Evolutionary conservation across 2,797 vertebrate species (phyloP).

Genomic region (Rhinatrema bivittatum): DNA sequence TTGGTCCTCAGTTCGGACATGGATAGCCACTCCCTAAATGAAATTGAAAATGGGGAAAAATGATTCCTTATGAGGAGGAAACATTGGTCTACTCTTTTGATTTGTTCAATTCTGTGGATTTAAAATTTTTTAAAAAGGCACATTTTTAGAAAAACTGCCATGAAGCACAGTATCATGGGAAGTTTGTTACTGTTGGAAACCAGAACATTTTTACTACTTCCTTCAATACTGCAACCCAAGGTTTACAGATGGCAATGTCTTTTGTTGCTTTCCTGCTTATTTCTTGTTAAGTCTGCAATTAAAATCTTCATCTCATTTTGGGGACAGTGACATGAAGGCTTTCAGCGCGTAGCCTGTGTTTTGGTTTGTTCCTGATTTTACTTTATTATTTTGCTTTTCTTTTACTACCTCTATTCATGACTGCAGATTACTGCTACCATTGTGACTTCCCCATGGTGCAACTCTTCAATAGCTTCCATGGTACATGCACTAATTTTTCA

Average conservation of each 20-base stretch:
- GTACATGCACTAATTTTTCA: constrained; percentile 27
- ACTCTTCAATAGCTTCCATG: constrained; percentile 31
- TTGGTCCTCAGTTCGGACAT: constrained; percentile 33
- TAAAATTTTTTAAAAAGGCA: no score
- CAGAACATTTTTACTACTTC: no score
- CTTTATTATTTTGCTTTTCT: constrained; percentile 35
- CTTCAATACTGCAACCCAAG: no score
- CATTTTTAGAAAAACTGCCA: no score
- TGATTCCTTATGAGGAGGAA: no score
- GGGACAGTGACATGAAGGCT: constrained; percentile 49
- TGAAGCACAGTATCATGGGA: no score
- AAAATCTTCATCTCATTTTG: constrained; percentile 54
- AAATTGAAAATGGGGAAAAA: no score
- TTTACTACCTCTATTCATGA: constrained; percentile 54
- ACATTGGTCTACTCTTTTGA: no score
- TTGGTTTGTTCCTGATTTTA: constrained; percentile 22
- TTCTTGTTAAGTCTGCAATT: no score
- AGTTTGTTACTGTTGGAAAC: no score
- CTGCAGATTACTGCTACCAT: constrained; percentile 17
- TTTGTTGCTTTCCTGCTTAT: constrained; percentile 40
- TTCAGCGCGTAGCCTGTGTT: constrained; percentile 52
- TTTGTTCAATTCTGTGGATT: no score
- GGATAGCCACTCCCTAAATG: constrained; percentile 37
- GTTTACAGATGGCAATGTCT: no score
- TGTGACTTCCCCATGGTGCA: constrained; percentile 13